phyloP scores from a whole-genome alignment of 1,140 invertebrate species.

The Bemisia tabaci region DNA sequence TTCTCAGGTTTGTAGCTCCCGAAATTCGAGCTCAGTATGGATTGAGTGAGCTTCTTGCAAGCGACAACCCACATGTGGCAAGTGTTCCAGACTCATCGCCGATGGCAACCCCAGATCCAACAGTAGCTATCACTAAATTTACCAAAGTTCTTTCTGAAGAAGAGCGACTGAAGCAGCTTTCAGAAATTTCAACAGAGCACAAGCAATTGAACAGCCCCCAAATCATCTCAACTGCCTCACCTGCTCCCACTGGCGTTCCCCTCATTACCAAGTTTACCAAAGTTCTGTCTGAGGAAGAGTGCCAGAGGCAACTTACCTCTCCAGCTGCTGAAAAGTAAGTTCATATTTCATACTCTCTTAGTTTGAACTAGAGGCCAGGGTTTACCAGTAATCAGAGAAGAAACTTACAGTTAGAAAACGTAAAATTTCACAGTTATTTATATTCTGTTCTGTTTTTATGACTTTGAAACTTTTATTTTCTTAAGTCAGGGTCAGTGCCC shows the following conservation, averaged over 20 bases:
- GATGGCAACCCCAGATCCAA: background rate
- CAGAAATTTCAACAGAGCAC: background rate
- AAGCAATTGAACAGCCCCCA: background rate
- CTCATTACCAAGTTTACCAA: constrained; percentile 27
- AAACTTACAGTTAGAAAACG: no score
- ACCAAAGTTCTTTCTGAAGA: constrained; percentile 21
- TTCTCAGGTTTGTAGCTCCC: constrained; percentile 11
- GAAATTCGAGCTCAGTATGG: constrained; percentile 41
- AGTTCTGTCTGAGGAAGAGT: constrained; percentile 35
- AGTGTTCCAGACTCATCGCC: background rate
- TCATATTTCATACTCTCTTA: no score
- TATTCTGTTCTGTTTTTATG: no score
- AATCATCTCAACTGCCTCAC: background rate
- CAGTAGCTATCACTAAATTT: constrained; percentile 21
- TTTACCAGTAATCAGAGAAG: no score
- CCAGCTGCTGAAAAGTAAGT: background rate
- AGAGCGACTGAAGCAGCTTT: constrained; percentile 18
- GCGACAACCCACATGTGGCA: constrained; percentile 32
- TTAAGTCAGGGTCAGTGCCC: no score
- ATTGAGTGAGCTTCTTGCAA: constrained; percentile 35
- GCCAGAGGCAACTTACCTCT: constrained; percentile 31
- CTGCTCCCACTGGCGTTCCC: background rate
- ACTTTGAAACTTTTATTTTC: no score
- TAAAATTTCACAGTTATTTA: no score
- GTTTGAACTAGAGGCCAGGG: no score